Percentiles rank a stretch among this genome's conserved stretches.
phyloP scores from a whole-genome alignment of 2,888 invertebrate species.

The Ophraella communa region DNA sequence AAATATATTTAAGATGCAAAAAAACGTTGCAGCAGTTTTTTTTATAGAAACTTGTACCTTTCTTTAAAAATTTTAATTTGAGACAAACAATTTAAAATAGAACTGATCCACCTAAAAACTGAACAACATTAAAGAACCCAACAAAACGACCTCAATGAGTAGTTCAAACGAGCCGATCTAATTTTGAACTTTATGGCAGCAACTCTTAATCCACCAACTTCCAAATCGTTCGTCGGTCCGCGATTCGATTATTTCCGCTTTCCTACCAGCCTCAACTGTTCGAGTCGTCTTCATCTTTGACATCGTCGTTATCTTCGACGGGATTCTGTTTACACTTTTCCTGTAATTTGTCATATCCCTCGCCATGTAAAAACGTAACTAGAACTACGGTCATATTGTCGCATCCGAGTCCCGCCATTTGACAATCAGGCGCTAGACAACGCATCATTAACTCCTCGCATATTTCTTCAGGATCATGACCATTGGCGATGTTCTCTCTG shows the following conservation, averaged over 20 bases:
- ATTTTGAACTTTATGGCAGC: not conserved
- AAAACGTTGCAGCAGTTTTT: too few relatives aligned
- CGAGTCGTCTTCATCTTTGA: not conserved
- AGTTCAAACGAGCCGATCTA: not conserved
- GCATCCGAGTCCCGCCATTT: conserved; percentile 96
- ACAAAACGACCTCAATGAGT: too few relatives aligned
- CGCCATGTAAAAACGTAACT: conserved; percentile 75
- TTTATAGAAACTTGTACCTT: too few relatives aligned
- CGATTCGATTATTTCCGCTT: conserved; percentile 17
- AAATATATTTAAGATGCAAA: too few relatives aligned
- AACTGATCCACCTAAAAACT: too few relatives aligned
- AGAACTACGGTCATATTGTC: conserved; percentile 99
- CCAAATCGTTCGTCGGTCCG: not conserved
- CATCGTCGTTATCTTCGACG: conserved; percentile 23
- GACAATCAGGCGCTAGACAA: conserved; percentile 96
- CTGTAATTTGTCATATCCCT: conserved; percentile 56
- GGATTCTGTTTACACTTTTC: conserved; percentile 42
- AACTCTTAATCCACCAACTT: not conserved
- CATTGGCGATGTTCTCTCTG: conserved; percentile 78
- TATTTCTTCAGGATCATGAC: conserved; percentile 90
- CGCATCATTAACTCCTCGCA: conserved; percentile 95
- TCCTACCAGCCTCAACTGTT: conserved; percentile 8
- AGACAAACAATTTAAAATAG: too few relatives aligned
- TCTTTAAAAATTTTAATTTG: too few relatives aligned
- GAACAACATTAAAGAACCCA: too few relatives aligned